Percentiles rank a stretch among this genome's conserved stretches.
These are phyloP conservation scores for Notechis scutatus DNA, from an alignment of 2,113 vertebrate species.

Conservation along the genomic window DNA sequence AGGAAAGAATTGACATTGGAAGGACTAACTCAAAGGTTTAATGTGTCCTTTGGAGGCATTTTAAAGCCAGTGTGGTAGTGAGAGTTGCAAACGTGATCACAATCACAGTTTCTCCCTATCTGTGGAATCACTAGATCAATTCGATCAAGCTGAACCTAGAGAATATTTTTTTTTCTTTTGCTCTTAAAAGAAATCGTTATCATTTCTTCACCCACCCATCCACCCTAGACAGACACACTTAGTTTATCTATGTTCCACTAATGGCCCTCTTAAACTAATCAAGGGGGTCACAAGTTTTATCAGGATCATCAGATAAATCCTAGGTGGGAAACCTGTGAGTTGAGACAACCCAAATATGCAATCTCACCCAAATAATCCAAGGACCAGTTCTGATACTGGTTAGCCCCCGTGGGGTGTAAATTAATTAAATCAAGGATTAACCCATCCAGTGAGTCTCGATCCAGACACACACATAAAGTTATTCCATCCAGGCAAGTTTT, in stretches of 20 bases:
- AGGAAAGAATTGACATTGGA: not conserved
- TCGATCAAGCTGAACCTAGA: not conserved
- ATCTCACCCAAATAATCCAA: not conserved
- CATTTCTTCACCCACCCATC: not conserved
- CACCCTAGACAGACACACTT: not conserved
- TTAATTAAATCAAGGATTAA: not conserved
- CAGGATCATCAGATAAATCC: not conserved
- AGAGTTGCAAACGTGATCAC: not conserved
- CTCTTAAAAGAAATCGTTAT: not conserved
- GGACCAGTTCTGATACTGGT: not conserved
- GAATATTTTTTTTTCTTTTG: not conserved
- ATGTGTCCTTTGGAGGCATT: not conserved
- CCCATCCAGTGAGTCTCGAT: rapidly evolving
- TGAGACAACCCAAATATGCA: not conserved
- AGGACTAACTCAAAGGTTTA: not conserved
- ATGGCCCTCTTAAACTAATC: not conserved
- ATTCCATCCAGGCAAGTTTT: not conserved
- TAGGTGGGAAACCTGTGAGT: not conserved
- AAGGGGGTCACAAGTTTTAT: not conserved
- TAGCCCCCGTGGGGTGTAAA: not conserved
- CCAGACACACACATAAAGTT: not conserved
- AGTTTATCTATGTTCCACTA: not conserved
- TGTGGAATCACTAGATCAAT: not conserved
- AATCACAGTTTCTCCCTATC: not conserved
- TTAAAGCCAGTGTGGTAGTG: not conserved